Percentiles rank a stretch among this genome's conserved stretches.
Conservation (phyloP, 2,888 invertebrate genomes). For the Molanna angustata region DNA sequence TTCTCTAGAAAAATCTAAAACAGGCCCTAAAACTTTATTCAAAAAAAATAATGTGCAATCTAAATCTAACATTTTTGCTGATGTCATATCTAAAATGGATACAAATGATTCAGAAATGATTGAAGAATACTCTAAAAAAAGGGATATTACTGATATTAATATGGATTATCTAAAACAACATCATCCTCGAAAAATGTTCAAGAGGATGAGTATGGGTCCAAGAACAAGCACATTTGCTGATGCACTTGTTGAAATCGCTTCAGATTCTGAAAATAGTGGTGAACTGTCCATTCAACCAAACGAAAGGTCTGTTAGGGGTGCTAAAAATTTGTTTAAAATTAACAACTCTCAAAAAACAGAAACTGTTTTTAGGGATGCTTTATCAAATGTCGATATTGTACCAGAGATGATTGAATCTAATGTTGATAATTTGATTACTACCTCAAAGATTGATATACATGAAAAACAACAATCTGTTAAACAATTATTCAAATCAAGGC, state of each 20-base stretch:
- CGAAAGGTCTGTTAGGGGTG: too few relatives aligned
- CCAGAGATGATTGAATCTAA: neutral
- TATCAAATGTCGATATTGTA: neutral
- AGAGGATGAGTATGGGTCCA: too few relatives aligned
- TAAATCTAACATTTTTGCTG: neutral
- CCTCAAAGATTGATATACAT: neutral
- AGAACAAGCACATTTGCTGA: too few relatives aligned
- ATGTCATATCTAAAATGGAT: neutral
- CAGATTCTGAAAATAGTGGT: neutral
- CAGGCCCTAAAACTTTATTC: neutral
- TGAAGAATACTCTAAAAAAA: constrained; percentile 1
- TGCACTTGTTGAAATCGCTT: neutral
- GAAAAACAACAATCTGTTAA: neutral
- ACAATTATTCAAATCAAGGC: neutral
- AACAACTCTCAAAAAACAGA: constrained; percentile 1
- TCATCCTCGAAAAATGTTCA: too few relatives aligned
- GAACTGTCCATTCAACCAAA: too few relatives aligned
- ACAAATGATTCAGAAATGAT: constrained; percentile 3
- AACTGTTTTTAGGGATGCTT: neutral
- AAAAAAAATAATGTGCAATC: neutral
- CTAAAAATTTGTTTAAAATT: constrained; percentile 17
- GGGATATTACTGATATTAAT: too few relatives aligned
- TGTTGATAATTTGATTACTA: neutral
- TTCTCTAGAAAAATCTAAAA: constrained; percentile 10
- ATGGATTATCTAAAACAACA: too few relatives aligned